phyloP scores from a whole-genome alignment of 2,888 invertebrate species.

The Lasioglossum marginatum region DNA sequence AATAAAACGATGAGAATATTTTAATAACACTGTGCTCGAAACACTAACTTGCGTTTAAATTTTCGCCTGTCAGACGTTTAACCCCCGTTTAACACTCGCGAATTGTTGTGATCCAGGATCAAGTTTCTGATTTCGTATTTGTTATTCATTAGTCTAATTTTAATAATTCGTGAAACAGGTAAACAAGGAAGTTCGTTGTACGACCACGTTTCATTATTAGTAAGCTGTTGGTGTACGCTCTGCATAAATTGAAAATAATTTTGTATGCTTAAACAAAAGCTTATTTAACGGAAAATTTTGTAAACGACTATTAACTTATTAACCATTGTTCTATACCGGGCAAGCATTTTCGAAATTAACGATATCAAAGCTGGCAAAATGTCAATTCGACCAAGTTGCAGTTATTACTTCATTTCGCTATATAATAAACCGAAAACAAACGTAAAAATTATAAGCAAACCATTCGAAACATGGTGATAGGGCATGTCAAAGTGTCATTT shows the following conservation, averaged over 20 bases:
- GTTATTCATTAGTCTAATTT: not conserved
- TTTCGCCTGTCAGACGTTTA: not conserved
- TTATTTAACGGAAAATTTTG: not conserved
- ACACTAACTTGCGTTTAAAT: not conserved
- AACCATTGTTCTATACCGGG: not conserved
- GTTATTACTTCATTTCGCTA: not conserved
- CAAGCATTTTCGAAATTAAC: not conserved
- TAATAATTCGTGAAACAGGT: not conserved
- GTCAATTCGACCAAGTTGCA: not conserved
- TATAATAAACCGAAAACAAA: not conserved
- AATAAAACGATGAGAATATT: slow-evolving; percentile 43
- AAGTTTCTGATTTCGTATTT: not conserved
- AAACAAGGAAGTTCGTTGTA: not conserved
- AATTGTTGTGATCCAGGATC: not conserved
- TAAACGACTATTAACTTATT: not conserved
- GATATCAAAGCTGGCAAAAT: not conserved
- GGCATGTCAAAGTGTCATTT: not conserved
- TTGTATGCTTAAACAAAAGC: not conserved
- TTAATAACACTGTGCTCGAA: slow-evolving; percentile 35
- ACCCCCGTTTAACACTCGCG: not conserved
- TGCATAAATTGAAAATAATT: not conserved
- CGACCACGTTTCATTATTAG: not conserved
- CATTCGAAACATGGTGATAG: not conserved
- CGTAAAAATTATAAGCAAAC: not conserved
- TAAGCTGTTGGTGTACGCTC: not conserved